phyloP scores from a whole-genome alignment of 2,888 invertebrate species.

The Lasioglossum lativentre region DNA sequence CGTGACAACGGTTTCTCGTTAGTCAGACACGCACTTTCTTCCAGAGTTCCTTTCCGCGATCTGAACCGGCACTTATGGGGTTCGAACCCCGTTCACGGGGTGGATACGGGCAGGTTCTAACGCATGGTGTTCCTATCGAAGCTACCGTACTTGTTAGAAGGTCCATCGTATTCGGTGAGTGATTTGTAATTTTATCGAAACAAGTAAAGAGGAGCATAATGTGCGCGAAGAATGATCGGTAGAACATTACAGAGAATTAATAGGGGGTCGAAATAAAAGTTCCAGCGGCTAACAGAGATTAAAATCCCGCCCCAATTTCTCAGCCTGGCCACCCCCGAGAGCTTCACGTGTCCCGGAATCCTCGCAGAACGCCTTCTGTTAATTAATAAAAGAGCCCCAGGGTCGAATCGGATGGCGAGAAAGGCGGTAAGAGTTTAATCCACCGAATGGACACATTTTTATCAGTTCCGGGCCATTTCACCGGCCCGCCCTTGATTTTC shows the following conservation, averaged over 20 bases:
- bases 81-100: not conserved
- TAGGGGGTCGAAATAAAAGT: not conserved
- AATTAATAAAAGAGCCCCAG: constrained; percentile 42
- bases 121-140: not conserved
- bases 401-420: not conserved
- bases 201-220: not conserved
- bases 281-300: not conserved
- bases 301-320: constrained; percentile 2
- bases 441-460: constrained; percentile 45
- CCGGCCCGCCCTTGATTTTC: constrained; percentile 41
- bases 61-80: not conserved
- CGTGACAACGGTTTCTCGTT: constrained; percentile 81
- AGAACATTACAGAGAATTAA: too few species aligned
- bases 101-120: not conserved
- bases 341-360: not conserved
- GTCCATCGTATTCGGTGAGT: too few species aligned
- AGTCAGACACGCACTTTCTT: constrained; percentile 74
- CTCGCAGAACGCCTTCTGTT: constrained; percentile 10
- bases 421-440: not conserved
- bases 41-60: constrained; percentile 21
- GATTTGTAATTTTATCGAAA: not conserved
- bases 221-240: not conserved
- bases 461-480: constrained; percentile 53
- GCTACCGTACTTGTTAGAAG: not conserved
- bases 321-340: not conserved